phyloP scores from a whole-genome alignment of 2,888 invertebrate species.

The Polymixis flavicincta region DNA sequence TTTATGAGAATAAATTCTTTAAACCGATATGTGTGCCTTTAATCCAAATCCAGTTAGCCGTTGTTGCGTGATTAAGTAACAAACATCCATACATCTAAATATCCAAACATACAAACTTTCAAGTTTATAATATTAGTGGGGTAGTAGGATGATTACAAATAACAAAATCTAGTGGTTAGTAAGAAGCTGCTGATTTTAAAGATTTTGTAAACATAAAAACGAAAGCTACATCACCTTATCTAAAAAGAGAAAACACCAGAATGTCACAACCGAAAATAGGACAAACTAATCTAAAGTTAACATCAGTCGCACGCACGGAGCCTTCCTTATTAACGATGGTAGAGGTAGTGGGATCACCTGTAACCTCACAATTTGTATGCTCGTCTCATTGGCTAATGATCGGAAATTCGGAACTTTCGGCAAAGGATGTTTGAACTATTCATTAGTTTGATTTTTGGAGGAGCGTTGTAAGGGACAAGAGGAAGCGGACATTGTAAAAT shows the following conservation, averaged over 20 bases:
- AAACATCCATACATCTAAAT: too few species aligned
- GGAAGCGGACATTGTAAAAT: background rate
- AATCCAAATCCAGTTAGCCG: too few species aligned
- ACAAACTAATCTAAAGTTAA: slow-evolving; percentile 60
- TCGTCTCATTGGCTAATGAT: slow-evolving; percentile 70
- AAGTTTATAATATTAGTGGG: too few species aligned
- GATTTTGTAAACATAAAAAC: background rate
- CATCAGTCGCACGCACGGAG: slow-evolving; percentile 62
- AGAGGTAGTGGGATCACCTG: slow-evolving; percentile 63
- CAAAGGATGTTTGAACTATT: slow-evolving; percentile 64
- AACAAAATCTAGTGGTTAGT: background rate
- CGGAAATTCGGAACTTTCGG: slow-evolving; percentile 67
- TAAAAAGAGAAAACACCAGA: slow-evolving; percentile 43
- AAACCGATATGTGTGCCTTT: too few species aligned
- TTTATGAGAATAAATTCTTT: too few species aligned
- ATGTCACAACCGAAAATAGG: slow-evolving; percentile 61
- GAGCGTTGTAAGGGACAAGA: background rate
- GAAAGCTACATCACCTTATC: slow-evolving; percentile 29
- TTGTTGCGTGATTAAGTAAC: too few species aligned
- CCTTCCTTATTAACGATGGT: slow-evolving; percentile 61
- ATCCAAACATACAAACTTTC: too few species aligned
- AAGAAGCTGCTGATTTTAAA: background rate
- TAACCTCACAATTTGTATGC: slow-evolving; percentile 69
- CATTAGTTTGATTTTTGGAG: slow-evolving; percentile 56
- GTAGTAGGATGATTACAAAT: background rate